These are phyloP conservation scores for Apodemia duryi DNA, from an alignment of 2,888 invertebrate genomes.

Conservation along the genomic window DNA sequence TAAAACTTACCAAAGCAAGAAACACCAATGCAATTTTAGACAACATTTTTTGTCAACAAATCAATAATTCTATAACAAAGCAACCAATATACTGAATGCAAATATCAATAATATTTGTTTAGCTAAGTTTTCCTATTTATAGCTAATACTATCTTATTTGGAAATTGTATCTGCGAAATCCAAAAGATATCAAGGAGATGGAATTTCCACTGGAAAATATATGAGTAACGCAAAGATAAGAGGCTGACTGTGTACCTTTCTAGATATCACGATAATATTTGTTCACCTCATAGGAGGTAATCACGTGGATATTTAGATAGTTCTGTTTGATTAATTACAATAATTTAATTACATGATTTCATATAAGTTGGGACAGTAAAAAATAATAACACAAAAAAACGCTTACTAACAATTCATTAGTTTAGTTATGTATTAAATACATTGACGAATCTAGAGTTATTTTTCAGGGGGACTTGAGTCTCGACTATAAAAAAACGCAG, in stretches of 20 bases:
- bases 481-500: too few relatives aligned
- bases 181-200: not conserved
- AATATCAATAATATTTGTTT: not conserved
- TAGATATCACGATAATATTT: conserved; percentile 12
- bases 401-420: too few relatives aligned
- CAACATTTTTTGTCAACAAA: not conserved
- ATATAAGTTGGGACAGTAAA: too few relatives aligned
- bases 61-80: not conserved
- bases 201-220: conserved; percentile 13
- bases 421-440: too few relatives aligned
- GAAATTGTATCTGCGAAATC: not conserved
- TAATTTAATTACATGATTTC: not conserved
- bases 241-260: conserved; percentile 2
- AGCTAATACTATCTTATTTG: not conserved
- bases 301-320: conserved; percentile 2
- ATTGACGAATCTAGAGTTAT: too few relatives aligned
- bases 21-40: not conserved
- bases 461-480: too few relatives aligned
- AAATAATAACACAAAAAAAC: too few relatives aligned
- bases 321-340: not conserved
- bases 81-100: not conserved
- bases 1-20: not conserved
- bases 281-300: conserved; percentile 2
- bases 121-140: not conserved
- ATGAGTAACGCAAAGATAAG: conserved; percentile 7